A percentile compares a stretch with the other conserved stretches of the same genome.
phyloP scores from a whole-genome alignment of 2,797 vertebrate species.

The Sebastes oblongus region DNA sequence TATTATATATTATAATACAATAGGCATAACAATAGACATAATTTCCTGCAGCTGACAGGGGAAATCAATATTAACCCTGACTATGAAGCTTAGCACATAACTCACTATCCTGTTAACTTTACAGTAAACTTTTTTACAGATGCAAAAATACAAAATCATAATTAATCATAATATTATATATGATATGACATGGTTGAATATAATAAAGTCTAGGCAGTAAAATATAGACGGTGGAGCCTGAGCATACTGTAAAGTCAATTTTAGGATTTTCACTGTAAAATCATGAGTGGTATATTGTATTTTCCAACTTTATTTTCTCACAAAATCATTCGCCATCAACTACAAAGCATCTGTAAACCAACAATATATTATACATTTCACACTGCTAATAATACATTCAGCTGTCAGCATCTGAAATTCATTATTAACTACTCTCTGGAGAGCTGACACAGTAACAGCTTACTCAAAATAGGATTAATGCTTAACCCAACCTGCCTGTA shows the following conservation, averaged over 20 bases:
- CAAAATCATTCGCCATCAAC: background rate
- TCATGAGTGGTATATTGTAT: background rate
- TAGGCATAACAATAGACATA: background rate
- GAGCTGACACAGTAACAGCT: slow-evolving; percentile 1
- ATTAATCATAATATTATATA: background rate
- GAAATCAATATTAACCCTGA: too few species aligned
- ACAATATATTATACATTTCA: background rate
- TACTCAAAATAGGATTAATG: background rate
- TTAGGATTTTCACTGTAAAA: background rate
- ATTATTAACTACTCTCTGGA: background rate
- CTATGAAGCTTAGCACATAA: too few species aligned
- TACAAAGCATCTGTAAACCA: background rate
- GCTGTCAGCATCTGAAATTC: background rate
- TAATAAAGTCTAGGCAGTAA: background rate
- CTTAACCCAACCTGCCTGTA: background rate
- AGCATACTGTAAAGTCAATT: background rate
- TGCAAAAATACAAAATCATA: background rate
- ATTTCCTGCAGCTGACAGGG: background rate
- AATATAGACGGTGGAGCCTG: background rate
- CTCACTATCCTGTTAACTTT: background rate
- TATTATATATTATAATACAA: background rate
- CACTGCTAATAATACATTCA: slow-evolving; percentile 3
- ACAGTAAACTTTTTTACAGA: background rate
- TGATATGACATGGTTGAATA: background rate
- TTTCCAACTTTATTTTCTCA: background rate